A percentile compares a stretch with the other conserved stretches of the same genome.
phyloP scores from a whole-genome alignment of 2,113 vertebrate genomes.

The Origma solitaria region DNA sequence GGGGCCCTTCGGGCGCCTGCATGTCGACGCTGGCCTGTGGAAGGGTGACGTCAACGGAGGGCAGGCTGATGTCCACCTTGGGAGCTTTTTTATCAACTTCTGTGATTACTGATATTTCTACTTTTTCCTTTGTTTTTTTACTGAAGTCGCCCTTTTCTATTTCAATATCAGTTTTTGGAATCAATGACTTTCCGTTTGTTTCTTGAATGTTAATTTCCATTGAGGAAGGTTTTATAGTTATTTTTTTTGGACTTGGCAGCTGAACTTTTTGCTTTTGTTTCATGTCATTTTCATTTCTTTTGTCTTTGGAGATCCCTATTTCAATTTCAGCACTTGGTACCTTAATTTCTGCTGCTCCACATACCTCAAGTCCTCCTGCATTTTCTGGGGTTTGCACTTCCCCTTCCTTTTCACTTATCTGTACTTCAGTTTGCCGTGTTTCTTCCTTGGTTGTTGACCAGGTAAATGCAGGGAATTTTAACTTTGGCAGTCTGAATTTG shows the following conservation, averaged over 20 bases:
- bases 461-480: neutral
- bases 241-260: rapidly evolving
- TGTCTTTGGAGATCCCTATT: rapidly evolving
- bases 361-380: rapidly evolving
- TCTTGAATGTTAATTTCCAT: rapidly evolving
- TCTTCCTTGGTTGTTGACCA: neutral
- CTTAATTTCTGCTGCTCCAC: rapidly evolving
- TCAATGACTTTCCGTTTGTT: rapidly evolving
- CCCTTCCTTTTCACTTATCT: rapidly evolving
- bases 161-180: rapidly evolving
- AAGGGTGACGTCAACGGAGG: too few relatives aligned
- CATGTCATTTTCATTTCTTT: rapidly evolving
- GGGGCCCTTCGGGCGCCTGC: too few relatives aligned
- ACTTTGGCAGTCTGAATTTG: neutral
- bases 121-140: rapidly evolving
- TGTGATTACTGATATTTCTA: rapidly evolving
- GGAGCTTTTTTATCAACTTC: neutral
- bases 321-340: rapidly evolving
- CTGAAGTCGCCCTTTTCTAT: rapidly evolving
- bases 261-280: rapidly evolving
- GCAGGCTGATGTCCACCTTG: neutral
- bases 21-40: too few relatives aligned
- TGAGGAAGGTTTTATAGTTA: rapidly evolving
- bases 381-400: rapidly evolving
- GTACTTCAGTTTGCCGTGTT: rapidly evolving